Conservation (phyloP, 2,113 vertebrate species). For the Electrona antarctica region DNA sequence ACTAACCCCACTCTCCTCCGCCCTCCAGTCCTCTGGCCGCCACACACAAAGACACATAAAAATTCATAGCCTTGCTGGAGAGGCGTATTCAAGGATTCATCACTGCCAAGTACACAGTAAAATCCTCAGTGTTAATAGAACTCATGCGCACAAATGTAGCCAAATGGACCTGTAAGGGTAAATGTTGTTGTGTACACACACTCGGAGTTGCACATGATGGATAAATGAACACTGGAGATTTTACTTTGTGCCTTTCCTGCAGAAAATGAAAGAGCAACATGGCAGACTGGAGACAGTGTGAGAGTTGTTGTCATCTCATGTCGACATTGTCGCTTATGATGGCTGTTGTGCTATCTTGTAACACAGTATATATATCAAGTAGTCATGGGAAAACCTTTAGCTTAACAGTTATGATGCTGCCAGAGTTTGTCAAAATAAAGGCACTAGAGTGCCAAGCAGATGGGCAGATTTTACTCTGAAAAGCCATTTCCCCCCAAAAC, state of each 20-base stretch:
- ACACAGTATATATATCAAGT: neutral
- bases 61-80: constrained; percentile 80
- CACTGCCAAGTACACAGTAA: constrained; percentile 58
- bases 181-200: too few species aligned
- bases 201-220: too few species aligned
- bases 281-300: neutral
- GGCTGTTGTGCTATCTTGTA: neutral
- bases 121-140: neutral
- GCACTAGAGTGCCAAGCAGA: too few species aligned
- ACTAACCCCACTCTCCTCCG: constrained; percentile 76
- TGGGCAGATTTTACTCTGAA: too few species aligned
- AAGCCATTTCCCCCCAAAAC: too few species aligned
- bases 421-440: too few species aligned
- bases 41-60: constrained; percentile 82
- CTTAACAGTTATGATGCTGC: too few species aligned
- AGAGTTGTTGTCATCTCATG: constrained; percentile 1
- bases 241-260: too few species aligned
- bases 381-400: neutral
- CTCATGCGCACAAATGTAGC: too few species aligned
- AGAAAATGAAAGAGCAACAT: constrained; percentile 42
- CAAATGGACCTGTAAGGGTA: too few species aligned
- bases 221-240: too few species aligned
- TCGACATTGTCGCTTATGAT: neutral
- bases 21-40: constrained; percentile 64
- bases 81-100: constrained; percentile 68